Evolutionary conservation across 2,797 vertebrate species (phyloP).

Genomic region (Coluber constrictor): DNA sequence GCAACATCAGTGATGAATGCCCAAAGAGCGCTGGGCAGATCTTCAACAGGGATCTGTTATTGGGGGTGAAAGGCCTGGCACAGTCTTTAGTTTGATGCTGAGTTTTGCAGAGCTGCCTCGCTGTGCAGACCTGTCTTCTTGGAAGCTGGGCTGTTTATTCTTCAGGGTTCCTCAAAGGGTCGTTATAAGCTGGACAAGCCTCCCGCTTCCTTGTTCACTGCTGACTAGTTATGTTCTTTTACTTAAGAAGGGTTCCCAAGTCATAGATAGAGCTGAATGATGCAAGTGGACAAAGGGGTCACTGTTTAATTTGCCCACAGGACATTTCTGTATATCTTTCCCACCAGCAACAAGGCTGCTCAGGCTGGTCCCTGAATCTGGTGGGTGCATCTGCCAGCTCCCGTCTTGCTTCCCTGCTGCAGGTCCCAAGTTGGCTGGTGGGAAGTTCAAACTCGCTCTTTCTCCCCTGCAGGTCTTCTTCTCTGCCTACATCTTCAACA

Average conservation of each 20-base stretch:
- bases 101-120: neutral
- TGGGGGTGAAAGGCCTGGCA: neutral
- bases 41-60: neutral
- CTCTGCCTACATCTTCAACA: slow-evolving; percentile 99
- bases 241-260: neutral
- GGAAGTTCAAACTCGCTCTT: neutral
- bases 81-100: neutral
- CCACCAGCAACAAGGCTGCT: neutral
- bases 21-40: neutral
- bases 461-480: slow-evolving; percentile 86
- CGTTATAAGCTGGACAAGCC: neutral
- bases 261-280: neutral
- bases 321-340: too few species aligned
- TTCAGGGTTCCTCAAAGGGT: neutral
- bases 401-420: neutral
- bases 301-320: neutral
- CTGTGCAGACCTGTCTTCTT: neutral
- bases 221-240: neutral
- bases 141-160: neutral
- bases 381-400: neutral
- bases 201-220: neutral
- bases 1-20: neutral
- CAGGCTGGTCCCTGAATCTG: too few species aligned
- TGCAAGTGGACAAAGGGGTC: too few species aligned
- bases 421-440: neutral